These are phyloP conservation scores for Laupala kohalensis DNA, from an alignment of 1,140 invertebrate species.

Conservation along the genomic window DNA sequence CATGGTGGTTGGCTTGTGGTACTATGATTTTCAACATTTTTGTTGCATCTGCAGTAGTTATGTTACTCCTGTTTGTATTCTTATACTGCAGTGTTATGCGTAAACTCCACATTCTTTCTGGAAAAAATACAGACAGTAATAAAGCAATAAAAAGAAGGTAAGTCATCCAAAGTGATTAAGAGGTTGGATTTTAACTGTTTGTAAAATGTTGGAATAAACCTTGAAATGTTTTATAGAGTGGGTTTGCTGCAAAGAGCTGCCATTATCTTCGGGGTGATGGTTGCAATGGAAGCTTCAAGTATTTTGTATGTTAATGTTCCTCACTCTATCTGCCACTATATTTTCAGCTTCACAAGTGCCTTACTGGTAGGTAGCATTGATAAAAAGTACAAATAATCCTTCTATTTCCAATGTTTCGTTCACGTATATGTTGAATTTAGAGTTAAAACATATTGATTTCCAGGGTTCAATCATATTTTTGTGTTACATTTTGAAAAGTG, in stretches of 20 bases:
- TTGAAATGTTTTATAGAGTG: slow-evolving; percentile 28
- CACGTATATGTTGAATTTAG: neutral
- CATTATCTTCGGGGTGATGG: slow-evolving; percentile 38
- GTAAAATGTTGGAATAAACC: neutral
- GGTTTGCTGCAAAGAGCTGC: slow-evolving; percentile 42
- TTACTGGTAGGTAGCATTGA: slow-evolving; percentile 31
- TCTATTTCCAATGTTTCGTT: neutral
- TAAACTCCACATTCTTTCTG: slow-evolving; percentile 32
- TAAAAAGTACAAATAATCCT: neutral
- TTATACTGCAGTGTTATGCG: slow-evolving; percentile 36
- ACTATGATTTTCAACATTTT: slow-evolving; percentile 42
- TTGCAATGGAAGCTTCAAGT: slow-evolving; percentile 39
- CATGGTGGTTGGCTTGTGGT: slow-evolving; percentile 41
- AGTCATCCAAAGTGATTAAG: neutral
- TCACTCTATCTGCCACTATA: slow-evolving; percentile 38
- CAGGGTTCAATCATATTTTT: slow-evolving; percentile 34
- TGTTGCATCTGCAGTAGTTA: slow-evolving; percentile 34
- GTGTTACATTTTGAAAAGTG: slow-evolving; percentile 34
- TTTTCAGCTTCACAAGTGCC: slow-evolving; percentile 40
- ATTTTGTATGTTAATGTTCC: slow-evolving; percentile 45
- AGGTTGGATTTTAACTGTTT: neutral
- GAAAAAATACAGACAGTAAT: slow-evolving; percentile 29
- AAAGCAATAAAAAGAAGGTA: slow-evolving; percentile 24
- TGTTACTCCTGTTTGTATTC: slow-evolving; percentile 36
- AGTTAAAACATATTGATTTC: slow-evolving; percentile 13